These are phyloP conservation scores for Trichonephila clavipes DNA, from an alignment of 1,140 invertebrate genomes.

Conservation along the genomic window DNA sequence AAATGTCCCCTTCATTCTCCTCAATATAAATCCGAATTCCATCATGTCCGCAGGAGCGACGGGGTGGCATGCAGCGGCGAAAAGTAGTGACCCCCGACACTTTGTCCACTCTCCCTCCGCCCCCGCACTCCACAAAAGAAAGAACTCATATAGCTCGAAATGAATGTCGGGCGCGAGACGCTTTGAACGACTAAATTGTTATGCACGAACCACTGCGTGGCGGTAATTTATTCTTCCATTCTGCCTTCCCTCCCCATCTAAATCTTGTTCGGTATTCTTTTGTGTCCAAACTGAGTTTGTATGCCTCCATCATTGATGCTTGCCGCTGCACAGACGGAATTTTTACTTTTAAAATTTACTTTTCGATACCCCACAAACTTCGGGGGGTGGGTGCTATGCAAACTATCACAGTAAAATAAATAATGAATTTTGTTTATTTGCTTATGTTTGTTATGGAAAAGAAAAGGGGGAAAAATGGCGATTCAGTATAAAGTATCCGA, in stretches of 20 bases:
- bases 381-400: background rate
- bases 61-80: conserved; percentile 8
- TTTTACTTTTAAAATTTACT: conserved; percentile 29
- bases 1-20: conserved; percentile 40
- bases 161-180: conserved; percentile 41
- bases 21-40: conserved; percentile 65
- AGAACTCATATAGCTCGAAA: conserved; percentile 32
- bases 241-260: background rate
- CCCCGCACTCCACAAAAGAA: background rate
- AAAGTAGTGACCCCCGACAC: conserved; percentile 21
- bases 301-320: conserved; percentile 45
- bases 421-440: background rate
- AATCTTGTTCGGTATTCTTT: conserved; percentile 48
- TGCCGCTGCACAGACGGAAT: background rate
- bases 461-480: too few relatives aligned
- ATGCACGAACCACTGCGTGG: conserved; percentile 41
- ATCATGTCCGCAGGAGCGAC: conserved; percentile 44
- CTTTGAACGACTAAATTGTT: conserved; percentile 68
- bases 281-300: conserved; percentile 38
- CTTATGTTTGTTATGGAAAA: too few relatives aligned
- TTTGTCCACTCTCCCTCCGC: conserved; percentile 24
- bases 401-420: background rate
- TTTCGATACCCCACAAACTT: background rate
- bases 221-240: conserved; percentile 68
- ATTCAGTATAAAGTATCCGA: too few relatives aligned